phyloP scores from a whole-genome alignment of 64 coral and sea anemone species.

The Montipora efflorescens region DNA sequence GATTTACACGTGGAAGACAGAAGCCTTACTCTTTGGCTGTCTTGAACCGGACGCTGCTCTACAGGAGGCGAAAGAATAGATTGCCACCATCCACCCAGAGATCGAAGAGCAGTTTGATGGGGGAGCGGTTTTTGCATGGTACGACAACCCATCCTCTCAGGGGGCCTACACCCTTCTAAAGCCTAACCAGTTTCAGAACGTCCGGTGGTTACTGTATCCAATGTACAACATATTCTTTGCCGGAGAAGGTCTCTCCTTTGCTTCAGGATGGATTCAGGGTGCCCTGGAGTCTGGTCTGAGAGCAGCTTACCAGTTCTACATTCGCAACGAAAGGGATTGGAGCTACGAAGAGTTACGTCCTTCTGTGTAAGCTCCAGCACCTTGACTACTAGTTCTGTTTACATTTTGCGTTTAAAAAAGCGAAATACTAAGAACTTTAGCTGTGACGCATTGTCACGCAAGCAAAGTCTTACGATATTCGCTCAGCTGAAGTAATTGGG shows the following conservation, averaged over 20 bases:
- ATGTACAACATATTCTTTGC: constrained; percentile 58
- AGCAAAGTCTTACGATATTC: no score
- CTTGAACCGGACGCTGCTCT: neutral
- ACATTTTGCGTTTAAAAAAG: no score
- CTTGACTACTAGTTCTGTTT: no score
- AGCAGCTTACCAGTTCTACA: constrained; percentile 53
- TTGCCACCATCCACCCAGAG: constrained; percentile 37
- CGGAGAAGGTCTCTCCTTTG: constrained; percentile 50
- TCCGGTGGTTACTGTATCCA: neutral
- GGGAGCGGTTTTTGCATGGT: constrained; percentile 50
- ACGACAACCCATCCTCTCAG: constrained; percentile 35
- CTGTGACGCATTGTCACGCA: no score
- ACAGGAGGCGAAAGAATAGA: constrained; percentile 35
- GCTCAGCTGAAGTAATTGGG: no score
- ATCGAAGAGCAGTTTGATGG: constrained; percentile 49
- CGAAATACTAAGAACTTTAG: no score
- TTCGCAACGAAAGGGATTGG: constrained; percentile 28
- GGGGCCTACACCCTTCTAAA: constrained; percentile 17
- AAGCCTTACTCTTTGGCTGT: constrained; percentile 55
- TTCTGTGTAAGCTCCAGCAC: no score
- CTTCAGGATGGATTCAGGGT: constrained; percentile 57
- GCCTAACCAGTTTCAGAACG: constrained; percentile 4
- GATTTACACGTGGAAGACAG: constrained; percentile 58
- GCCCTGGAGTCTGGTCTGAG: constrained; percentile 58
- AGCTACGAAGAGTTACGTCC: no score